Base-by-base conservation (phyloP, 2,797 vertebrate genomes). In the Tiaroga cobitis region DNA sequence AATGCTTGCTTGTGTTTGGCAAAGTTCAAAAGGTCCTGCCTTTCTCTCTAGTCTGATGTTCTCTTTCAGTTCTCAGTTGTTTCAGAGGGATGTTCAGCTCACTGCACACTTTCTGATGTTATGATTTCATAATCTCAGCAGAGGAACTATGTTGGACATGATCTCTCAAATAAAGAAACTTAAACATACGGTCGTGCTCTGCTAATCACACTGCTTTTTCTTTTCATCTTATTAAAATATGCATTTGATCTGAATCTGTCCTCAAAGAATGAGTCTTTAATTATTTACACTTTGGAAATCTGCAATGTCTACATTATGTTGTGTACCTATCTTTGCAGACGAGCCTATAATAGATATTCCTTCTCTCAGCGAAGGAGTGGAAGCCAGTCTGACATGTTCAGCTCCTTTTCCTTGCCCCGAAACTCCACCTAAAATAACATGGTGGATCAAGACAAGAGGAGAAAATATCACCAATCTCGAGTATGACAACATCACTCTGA, bases 321-420 rank as follows among this genome's bases (percentile, higher is more conserved):
- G 32, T 41, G 5, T 19, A 16, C 15, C 3, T 83, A 32, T 75
- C 0, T 41, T 43, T 49, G 7, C 26, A 87, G 86, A 80, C 4
- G 0, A 68, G 21, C 81, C 81, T 74, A 3, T 0, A 16, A 73
- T 87, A 0, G 0, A 2, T 0, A 4, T 87, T 87, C 90, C 89
- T 84, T 8, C 29, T 5, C 68, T 93, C 89, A 86, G 21, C 1
- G 92, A 74, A 26, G 89, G 89, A 80, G 80, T 87, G 21, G 37
- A 34, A 85, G 18, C 82, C 88, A 88, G 81, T 13, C 74, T 93
- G 88, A 92, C 73, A 86, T 93, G 92, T 90, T 90, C 87, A 5
- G 91, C 91, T 85, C 92, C 91, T 46, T 90, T 85, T 82, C 70
- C 90, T 85, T 93, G 91, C 80, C 91, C 89, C 73, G 88, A 85